Evolutionary conservation across 2,113 vertebrate species (phyloP).

Genomic region (Sisor rabdophorus): DNA sequence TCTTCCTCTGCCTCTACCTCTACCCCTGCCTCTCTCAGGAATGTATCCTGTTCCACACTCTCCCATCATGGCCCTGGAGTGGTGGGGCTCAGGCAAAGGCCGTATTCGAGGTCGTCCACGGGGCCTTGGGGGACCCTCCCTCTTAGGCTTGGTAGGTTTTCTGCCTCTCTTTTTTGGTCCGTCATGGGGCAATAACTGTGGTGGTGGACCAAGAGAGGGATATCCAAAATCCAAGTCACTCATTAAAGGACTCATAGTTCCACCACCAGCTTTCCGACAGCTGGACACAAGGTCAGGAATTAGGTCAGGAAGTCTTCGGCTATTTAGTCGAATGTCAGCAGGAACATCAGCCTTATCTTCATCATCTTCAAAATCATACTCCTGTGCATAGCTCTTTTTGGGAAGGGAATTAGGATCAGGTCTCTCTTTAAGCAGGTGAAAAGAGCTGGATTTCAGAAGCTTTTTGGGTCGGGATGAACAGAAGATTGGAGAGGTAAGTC

Average conservation of each 20-base stretch:
- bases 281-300: slow-evolving; percentile 90
- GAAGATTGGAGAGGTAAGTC: slow-evolving; percentile 83
- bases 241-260: slow-evolving; percentile 83
- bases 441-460: slow-evolving; percentile 87
- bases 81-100: slow-evolving; percentile 77
- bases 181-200: slow-evolving; percentile 67
- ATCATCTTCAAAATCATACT: slow-evolving; percentile 90
- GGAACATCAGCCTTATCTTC: slow-evolving; percentile 88
- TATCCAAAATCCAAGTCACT: slow-evolving; percentile 85
- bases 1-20: slow-evolving; percentile 64
- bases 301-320: slow-evolving; percentile 79
- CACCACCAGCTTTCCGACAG: slow-evolving; percentile 74
- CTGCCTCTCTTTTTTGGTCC: slow-evolving; percentile 83
- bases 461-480: slow-evolving; percentile 93
- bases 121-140: slow-evolving; percentile 83
- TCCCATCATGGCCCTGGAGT: slow-evolving; percentile 67
- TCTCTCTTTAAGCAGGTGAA: slow-evolving; percentile 84
- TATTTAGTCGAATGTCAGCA: slow-evolving; percentile 88
- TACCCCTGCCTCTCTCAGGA: slow-evolving; percentile 63
- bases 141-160: slow-evolving; percentile 85
- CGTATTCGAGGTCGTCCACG: slow-evolving; percentile 84
- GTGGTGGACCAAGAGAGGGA: slow-evolving; percentile 67
- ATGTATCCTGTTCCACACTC: slow-evolving; percentile 62
- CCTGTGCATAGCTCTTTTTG: slow-evolving; percentile 90
- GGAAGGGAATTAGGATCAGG: slow-evolving; percentile 83